Evolutionary conservation across 23 tunicate genomes (phyloP), one percentile per base, ranked within the genome.

Genomic region (Halocynthia aurantium): DNA sequence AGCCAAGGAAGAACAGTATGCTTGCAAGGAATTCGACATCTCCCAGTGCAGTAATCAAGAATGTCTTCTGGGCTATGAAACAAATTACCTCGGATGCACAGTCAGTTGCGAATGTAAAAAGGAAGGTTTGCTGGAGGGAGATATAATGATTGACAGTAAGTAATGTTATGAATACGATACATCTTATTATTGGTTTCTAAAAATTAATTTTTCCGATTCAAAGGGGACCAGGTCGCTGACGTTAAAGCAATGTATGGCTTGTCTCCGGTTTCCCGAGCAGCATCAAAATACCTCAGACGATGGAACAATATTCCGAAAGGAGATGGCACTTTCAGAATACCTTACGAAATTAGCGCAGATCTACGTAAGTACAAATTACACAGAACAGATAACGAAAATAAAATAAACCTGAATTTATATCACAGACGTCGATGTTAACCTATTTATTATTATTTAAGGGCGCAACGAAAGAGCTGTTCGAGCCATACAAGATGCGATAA

Each of bases 301-400:
- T 79, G 83, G 83, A 63, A 69, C 13, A 79, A 69, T n/a, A 63
- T 79, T 50, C 83, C 79, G 19, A 62, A 75, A 71, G 79, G 64
- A 13, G 70, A 73, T n/a, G 81, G 81, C 7, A 61, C 70, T 5
- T 76, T 11, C 70, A 12, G 19, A 11, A 55, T 62, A 9, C 81
- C 70, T 7, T 61, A 22, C 52, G 70, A 76, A 19, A 5, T 76
- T 76, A 52, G 22, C 15, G 22, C 53, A 7, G 60, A 69, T 0
- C 60, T 76, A 6, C 20, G 70, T 76, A 61, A 50, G 65, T 22
- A 17, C 12, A 50, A 18, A 72, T 31, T 31, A 31, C 44, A 31
- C 44, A 31, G 1, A 31, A 31, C 2, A 31, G 4, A 31, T 1
- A 31, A 31, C n/a, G n/a, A 31, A 4, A 31, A 31, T 31, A 31